Base-by-base conservation (phyloP, 1,140 invertebrate species). In the Meteorus sp. region DNA sequence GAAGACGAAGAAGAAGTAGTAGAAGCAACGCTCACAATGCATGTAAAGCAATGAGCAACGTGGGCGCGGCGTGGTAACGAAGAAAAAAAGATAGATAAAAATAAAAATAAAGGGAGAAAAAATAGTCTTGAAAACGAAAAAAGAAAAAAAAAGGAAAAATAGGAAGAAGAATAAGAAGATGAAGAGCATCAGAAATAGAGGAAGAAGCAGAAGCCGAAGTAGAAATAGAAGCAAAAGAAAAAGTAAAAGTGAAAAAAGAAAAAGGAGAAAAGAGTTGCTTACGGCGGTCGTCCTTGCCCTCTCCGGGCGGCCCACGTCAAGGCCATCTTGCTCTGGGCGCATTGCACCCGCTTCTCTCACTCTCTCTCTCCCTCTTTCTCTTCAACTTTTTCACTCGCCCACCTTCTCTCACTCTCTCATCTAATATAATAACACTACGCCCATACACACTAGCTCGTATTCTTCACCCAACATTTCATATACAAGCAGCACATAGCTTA, bases 281-380 rank as follows among this genome's bases (percentile, higher is more conserved):
- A 57, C 62, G 71, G 74, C 75, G 67, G 73, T 78, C 78, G 78
- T 73, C 78, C 78, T 79, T 80, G 78, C 74, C 77, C 76, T 79
- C 77, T 67, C 73, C 62, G 70, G 11, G 63, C 66, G 71, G 71
- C 65, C 71, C 71, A 65, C 74, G 66, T 76, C 78, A 80, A 78
- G 78, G 76, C 74, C 75, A 78, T 65, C 68, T 72, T 50, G 63
- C 75, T 72, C 57, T 66, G 69, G 68, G 78, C 78, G 62, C 78
- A 77, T 71, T 79, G 78, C 73, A 78, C 76, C 70, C 75, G 60
- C 58, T 60, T 48, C 59, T 60, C 59, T n/a, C n/a, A n/a, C 57
- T 56, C 22, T 51, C n/a, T 54, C 52, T 54, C 35, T 35, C 29
- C 15, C n/a, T 35, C 6, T 20, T 52, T 37, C 35, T 35, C 17